Evolutionary conservation across 1,140 invertebrate genomes (phyloP).

Genomic region (Uloborus diversus): DNA sequence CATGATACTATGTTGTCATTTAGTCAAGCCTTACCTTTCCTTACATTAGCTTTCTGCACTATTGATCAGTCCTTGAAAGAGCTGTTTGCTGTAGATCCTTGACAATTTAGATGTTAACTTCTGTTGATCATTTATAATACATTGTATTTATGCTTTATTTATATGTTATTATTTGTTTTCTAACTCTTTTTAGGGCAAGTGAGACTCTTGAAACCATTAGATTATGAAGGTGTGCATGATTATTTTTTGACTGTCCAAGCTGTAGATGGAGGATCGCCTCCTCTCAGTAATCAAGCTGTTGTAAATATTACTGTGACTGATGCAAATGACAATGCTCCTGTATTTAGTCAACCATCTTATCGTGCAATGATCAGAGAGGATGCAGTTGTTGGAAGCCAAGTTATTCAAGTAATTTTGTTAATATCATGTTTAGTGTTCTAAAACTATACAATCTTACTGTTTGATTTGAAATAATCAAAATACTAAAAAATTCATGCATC

Average conservation of each 20-base stretch:
- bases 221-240: slow-evolving; percentile 84
- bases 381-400: slow-evolving; percentile 79
- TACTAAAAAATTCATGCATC: too few species aligned
- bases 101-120: too few species aligned
- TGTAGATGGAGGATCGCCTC: slow-evolving; percentile 84
- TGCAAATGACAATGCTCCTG: slow-evolving; percentile 91
- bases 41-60: too few species aligned
- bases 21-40: too few species aligned
- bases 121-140: too few species aligned
- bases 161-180: neutral
- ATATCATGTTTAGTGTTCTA: neutral
- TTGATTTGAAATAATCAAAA: too few species aligned
- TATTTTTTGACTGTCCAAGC: slow-evolving; percentile 87
- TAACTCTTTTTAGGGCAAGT: slow-evolving; percentile 67
- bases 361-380: slow-evolving; percentile 74
- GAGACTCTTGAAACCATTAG: slow-evolving; percentile 79
- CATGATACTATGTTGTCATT: too few species aligned
- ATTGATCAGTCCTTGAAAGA: too few species aligned
- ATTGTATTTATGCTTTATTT: neutral
- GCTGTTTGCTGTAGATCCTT: too few species aligned
- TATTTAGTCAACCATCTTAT: slow-evolving; percentile 81
- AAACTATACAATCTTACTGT: too few species aligned
- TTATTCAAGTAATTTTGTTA: slow-evolving; percentile 64
- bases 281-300: slow-evolving; percentile 79
- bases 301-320: slow-evolving; percentile 85